These are phyloP conservation scores for Otis tarda DNA, from an alignment of 2,113 vertebrate genomes.

Conservation along the genomic window DNA sequence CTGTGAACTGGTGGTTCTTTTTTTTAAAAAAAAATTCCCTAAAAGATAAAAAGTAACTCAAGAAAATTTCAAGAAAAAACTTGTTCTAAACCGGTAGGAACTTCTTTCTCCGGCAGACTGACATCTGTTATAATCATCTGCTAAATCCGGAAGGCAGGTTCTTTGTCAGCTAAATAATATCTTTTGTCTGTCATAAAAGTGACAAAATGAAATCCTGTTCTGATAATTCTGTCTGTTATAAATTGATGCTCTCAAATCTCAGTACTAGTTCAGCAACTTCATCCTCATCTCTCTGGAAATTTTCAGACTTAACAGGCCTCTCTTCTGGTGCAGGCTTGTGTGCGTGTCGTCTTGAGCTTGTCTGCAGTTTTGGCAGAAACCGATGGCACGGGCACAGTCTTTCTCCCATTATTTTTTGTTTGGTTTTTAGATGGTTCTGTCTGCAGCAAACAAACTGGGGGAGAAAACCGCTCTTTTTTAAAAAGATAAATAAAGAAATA, in stretches of 20 bases:
- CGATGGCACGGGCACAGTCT: background rate
- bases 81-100: background rate
- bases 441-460: background rate
- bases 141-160: conserved; percentile 21
- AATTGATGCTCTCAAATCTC: background rate
- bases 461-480: background rate
- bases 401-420: background rate
- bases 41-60: background rate
- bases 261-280: background rate
- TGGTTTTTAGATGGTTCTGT: background rate
- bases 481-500: background rate
- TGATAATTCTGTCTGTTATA: background rate
- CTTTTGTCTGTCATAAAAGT: background rate
- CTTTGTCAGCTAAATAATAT: conserved; percentile 29
- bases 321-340: accelerated
- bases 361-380: background rate
- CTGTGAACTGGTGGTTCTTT: background rate
- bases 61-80: background rate
- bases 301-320: background rate
- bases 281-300: background rate
- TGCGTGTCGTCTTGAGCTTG: background rate
- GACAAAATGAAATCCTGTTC: background rate
- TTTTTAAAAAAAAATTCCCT: background rate
- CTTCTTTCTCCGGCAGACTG: background rate
- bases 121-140: background rate